Conservation (phyloP, 2,888 invertebrate genomes). For the Amorpha juglandis region DNA sequence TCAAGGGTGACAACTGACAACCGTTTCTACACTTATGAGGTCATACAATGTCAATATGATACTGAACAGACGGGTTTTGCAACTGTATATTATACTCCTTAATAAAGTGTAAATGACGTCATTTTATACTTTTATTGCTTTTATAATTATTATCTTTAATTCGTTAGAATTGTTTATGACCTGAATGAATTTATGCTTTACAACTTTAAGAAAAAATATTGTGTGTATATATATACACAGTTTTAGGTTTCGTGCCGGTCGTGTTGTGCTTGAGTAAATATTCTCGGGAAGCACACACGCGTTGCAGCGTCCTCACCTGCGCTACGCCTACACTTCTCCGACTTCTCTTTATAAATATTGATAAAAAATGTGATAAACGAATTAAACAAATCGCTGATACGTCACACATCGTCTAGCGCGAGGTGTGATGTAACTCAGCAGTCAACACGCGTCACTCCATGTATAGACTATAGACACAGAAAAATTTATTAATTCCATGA, state of each 20-base stretch:
- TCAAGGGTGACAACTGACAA: conserved; percentile 9
- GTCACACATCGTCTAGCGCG: neutral
- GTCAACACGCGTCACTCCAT: neutral
- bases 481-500: conserved; percentile 19
- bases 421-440: no score
- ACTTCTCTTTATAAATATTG: neutral
- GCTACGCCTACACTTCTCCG: neutral
- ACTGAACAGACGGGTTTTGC: neutral
- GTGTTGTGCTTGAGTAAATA: conserved; percentile 42
- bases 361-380: neutral
- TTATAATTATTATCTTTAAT: neutral
- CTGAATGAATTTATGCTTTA: neutral
- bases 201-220: neutral
- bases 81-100: neutral
- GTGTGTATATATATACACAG: conserved; percentile 7
- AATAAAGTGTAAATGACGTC: neutral
- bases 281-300: conserved; percentile 33
- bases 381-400: neutral
- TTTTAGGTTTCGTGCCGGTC: conserved; percentile 32
- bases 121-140: neutral
- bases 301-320: conserved; percentile 28
- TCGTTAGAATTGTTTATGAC: neutral
- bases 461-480: neutral
- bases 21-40: neutral
- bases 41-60: conserved; percentile 1